Evolutionary conservation across 2,888 invertebrate genomes (phyloP), one percentile per base, ranked within the genome.

Genomic region (Phorcus lineatus): DNA sequence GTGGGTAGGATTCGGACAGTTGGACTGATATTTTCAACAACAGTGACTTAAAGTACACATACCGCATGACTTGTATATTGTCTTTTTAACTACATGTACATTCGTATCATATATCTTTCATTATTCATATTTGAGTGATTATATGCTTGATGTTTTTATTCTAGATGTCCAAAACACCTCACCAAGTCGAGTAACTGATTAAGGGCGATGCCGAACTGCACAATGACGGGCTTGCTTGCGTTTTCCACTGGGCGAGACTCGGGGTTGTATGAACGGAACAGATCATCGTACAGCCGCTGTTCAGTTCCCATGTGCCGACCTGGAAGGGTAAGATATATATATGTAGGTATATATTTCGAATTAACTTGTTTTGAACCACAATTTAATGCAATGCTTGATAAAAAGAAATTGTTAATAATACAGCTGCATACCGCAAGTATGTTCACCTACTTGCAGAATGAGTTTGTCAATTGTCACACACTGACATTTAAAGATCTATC

Each of bases 171-270:
- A 47, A 47, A 13, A 6, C 28, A 19, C 83, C 88, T 83, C 81
- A 92, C 92, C 85, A 92, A 81, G 77, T 91, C 91, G 24, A 91
- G 83, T 13, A 92, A 89, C 74, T 91, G 90, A 79, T 90, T 91
- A 52, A 91, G 86, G 0, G 89, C 83, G 24, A 91, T 79, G 36
- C 90, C 90, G 80, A 92, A 89, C 75, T 88, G 85, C 19, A 92
- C 84, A 6, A 79, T 76, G 2, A 92, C 89, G 0, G 87, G 86
- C 17, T 86, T 77, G 78, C 85, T 87, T 75, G 90, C 90, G 76
- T 89, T 88, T 17, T 86, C 80, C 2, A 91, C 89, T 0, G 92
- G 92, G 19, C 92, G 81, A 7, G 90, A 87, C n/a, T 88, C 87
- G 0, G 87, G 57, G 82, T 88, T 89, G 79, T 91, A 91, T 47